Evolutionary conservation across 2,888 invertebrate genomes (phyloP), one percentile per base, ranked within the genome.

Genomic region (Scaptodrosophila latifasciaeformis): DNA sequence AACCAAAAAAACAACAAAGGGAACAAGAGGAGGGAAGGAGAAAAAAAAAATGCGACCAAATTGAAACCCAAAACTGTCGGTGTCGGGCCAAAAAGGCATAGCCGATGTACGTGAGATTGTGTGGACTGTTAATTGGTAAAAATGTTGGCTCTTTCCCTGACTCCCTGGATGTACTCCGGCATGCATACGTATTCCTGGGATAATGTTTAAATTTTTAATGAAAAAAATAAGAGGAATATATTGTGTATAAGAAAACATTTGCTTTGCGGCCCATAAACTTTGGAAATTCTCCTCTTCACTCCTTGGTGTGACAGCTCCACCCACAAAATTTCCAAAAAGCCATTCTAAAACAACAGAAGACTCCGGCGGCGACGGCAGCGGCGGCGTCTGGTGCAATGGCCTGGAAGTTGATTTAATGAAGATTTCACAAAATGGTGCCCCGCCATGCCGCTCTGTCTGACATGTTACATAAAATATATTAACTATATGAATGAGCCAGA

Each of bases 31-130:
- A n/a, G 30, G 12, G 10, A 10, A 30, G 30, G n/a, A 30, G 30
- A n/a, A n/a, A n/a, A n/a, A n/a, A n/a, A n/a, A n/a, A n/a, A n/a
- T n/a, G n/a, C 34, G 13, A n/a, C 15, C 15, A 34, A 34, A 34
- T 34, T 34, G 34, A 34, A 34, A 7, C 34, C 34, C 34, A 37
- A 37, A 37, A 17, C 37, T 37, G 37, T 5, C 13, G 7, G 7
- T 17, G 37, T 6, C 15, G 3, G 4, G 54, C 58, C 63, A 54
- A 65, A 69, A 79, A 72, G 67, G 67, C 76, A 78, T 70, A 61
- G 78, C 76, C 79, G 81, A 76, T 76, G 76, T 76, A 76, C 76
- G 76, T 76, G 76, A 76, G 76, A 76, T 76, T 76, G 76, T 62
- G 65, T 31, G 35, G 39, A 55, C 67, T 59, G 76, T 76, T 76